A percentile compares a stretch with the other conserved stretches of the same genome.
Conservation (phyloP, 23 tunicate genomes). For the Ascidia mentula region DNA sequence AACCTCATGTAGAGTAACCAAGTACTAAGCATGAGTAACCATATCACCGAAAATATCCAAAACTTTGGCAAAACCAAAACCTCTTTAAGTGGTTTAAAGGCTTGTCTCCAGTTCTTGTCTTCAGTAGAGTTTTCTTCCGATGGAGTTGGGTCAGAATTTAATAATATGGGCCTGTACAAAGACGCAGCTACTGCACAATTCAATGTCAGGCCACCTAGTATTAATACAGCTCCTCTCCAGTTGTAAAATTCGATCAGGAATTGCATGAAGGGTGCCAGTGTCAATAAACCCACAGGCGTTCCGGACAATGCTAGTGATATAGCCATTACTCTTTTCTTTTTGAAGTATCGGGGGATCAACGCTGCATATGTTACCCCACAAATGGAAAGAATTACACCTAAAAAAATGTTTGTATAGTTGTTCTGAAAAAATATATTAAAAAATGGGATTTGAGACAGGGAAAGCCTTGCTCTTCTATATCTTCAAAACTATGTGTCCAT, state of each 20-base stretch:
- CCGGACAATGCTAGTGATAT: constrained; percentile 13
- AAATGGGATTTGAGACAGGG: too few relatives aligned
- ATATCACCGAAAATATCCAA: not conserved
- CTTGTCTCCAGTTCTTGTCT: not conserved
- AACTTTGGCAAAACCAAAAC: not conserved
- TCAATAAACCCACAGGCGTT: constrained; percentile 13
- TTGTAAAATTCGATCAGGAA: constrained; percentile 19
- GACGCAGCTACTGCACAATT: constrained; percentile 33
- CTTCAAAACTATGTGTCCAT: too few relatives aligned
- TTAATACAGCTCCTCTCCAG: constrained; percentile 27
- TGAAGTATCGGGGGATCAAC: constrained; percentile 26
- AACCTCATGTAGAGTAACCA: not conserved
- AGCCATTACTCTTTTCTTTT: constrained; percentile 13
- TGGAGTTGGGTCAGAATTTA: constrained; percentile 10
- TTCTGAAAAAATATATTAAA: too few relatives aligned
- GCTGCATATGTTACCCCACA: not conserved
- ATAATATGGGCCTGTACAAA: constrained; percentile 17
- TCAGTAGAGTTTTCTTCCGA: not conserved
- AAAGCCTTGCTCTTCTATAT: too few relatives aligned
- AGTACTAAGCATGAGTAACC: not conserved
- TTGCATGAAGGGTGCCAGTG: constrained; percentile 24
- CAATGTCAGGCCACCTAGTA: constrained; percentile 20
- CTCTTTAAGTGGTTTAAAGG: not conserved
- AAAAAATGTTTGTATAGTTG: not conserved
- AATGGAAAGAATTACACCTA: not conserved